These are phyloP conservation scores for Sericinus montela DNA, from an alignment of 2,888 invertebrate genomes.

Conservation along the genomic window DNA sequence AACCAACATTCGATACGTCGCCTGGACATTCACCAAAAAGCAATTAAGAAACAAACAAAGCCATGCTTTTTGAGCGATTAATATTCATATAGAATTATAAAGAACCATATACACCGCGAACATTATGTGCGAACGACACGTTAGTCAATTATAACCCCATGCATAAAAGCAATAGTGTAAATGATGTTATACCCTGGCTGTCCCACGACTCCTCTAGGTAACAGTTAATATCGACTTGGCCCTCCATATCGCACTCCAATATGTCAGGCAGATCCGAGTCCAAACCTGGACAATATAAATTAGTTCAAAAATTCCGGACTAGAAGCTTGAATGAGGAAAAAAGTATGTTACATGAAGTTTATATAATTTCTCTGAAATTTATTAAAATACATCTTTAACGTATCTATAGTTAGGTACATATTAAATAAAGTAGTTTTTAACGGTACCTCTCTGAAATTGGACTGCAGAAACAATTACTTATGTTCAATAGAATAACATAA, in stretches of 20 bases:
- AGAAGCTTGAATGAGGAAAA: conserved; percentile 20
- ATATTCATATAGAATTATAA: conserved; percentile 23
- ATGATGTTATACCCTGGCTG: conserved; percentile 64
- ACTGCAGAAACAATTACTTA: too few species aligned
- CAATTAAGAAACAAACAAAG: conserved; percentile 23
- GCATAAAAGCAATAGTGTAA: conserved; percentile 45
- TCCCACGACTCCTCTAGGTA: conserved; percentile 78
- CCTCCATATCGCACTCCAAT: conserved; percentile 71
- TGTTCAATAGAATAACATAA: too few species aligned
- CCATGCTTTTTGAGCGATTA: conserved; percentile 32
- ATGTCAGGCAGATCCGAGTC: conserved; percentile 69
- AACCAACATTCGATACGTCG: conserved; percentile 27
- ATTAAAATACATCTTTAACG: too few species aligned
- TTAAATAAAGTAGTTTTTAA: too few species aligned
- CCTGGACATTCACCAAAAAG: conserved; percentile 6
- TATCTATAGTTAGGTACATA: too few species aligned
- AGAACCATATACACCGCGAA: conserved; percentile 16
- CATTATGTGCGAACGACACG: conserved; percentile 26
- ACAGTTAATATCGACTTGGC: conserved; percentile 74
- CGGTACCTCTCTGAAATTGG: too few species aligned
- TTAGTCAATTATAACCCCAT: conserved; percentile 52
- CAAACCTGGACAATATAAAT: conserved; percentile 69
- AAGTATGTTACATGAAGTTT: neutral
- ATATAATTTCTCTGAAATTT: too few species aligned
- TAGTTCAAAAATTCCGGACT: conserved; percentile 51